Conservation (phyloP, 2,888 invertebrate genomes). For the Rhaphigaster nebulosa region DNA sequence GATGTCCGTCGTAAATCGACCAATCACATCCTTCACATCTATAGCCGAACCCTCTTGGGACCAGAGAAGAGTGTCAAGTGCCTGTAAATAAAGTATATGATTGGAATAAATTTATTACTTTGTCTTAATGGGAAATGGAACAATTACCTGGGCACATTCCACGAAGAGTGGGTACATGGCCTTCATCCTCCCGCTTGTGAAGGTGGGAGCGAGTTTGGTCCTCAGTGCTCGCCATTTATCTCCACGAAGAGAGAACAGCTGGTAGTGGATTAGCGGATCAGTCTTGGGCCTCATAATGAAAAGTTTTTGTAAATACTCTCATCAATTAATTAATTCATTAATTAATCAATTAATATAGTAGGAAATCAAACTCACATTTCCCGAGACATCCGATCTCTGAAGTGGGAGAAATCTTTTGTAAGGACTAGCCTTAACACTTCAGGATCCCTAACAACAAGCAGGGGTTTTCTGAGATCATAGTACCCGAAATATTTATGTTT, state of each 20-base stretch:
- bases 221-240: slow-evolving; percentile 61
- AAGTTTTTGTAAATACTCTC: background rate
- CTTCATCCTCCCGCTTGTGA: slow-evolving; percentile 62
- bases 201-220: slow-evolving; percentile 62
- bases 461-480: slow-evolving; percentile 49
- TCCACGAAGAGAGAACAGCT: slow-evolving; percentile 61
- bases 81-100: background rate
- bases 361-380: slow-evolving; percentile 65
- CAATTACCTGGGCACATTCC: slow-evolving; percentile 44
- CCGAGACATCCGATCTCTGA: slow-evolving; percentile 42
- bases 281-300: background rate
- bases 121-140: background rate
- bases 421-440: slow-evolving; percentile 58
- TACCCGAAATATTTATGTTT: slow-evolving; percentile 57
- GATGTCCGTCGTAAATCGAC: slow-evolving; percentile 70
- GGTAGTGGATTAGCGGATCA: slow-evolving; percentile 49
- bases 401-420: slow-evolving; percentile 62
- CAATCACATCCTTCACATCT: slow-evolving; percentile 69
- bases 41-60: slow-evolving; percentile 62
- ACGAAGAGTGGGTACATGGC: slow-evolving; percentile 60
- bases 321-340: background rate
- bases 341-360: background rate
- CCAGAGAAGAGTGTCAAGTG: slow-evolving; percentile 18
- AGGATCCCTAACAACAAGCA: slow-evolving; percentile 59
- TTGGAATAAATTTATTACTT: background rate